phyloP scores from a whole-genome alignment of 2,888 invertebrate genomes.

The Folsomia candida region DNA sequence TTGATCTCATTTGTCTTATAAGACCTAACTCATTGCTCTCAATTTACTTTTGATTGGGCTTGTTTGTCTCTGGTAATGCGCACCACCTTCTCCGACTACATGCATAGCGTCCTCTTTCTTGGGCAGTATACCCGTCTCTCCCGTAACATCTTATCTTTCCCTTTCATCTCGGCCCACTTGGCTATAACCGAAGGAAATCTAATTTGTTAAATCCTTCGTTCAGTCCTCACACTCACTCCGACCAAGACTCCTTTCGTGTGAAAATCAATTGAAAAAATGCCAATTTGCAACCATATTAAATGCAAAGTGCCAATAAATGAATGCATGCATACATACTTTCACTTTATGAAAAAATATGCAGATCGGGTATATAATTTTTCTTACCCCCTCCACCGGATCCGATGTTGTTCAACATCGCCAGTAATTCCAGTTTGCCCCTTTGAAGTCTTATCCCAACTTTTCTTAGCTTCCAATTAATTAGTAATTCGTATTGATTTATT shows the following conservation, averaged over 20 bases:
- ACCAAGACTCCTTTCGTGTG: background rate
- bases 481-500: background rate
- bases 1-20: conserved; percentile 38
- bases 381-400: conserved; percentile 45
- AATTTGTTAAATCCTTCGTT: background rate
- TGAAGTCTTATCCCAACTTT: background rate
- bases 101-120: too few relatives aligned
- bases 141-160: background rate
- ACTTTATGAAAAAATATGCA: background rate
- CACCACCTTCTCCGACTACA: too few relatives aligned
- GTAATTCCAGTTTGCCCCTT: conserved; percentile 50
- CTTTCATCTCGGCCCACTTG: background rate
- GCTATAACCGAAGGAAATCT: background rate
- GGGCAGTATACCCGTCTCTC: too few relatives aligned
- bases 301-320: background rate
- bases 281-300: background rate
- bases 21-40: conserved; percentile 16
- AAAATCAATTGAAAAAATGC: background rate
- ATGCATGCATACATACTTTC: background rate
- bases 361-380: background rate
- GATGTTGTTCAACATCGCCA: conserved; percentile 50
- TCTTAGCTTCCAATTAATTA: background rate
- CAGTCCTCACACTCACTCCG: background rate
- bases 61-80: conserved; percentile 9
- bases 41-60: conserved; percentile 17